Conservation (phyloP, 2,888 invertebrate genomes). For the Watsonalla cultraria region DNA sequence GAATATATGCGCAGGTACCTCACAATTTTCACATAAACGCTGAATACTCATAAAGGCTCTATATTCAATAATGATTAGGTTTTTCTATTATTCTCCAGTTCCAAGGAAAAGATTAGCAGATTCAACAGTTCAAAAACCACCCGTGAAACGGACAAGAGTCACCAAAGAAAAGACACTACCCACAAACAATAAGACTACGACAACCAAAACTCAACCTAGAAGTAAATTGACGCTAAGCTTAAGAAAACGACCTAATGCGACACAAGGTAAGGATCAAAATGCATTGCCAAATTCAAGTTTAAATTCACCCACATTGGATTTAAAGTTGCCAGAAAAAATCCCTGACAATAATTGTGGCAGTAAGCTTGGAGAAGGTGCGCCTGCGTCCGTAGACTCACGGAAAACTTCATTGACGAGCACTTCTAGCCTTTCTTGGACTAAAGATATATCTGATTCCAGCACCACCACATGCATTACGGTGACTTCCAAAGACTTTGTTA, state of each 20-base stretch:
- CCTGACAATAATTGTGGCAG: not conserved
- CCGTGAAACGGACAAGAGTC: conserved; percentile 7
- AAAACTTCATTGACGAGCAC: conserved; percentile 32
- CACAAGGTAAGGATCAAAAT: not conserved
- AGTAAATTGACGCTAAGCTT: not conserved
- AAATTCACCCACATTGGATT: not conserved
- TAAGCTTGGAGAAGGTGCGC: not conserved
- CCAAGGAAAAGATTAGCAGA: conserved; percentile 25
- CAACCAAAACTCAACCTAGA: not conserved
- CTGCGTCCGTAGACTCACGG: conserved; percentile 21
- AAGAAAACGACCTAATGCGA: not conserved
- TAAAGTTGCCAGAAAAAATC: not conserved
- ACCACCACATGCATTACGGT: conserved; percentile 45
- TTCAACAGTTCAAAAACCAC: conserved; percentile 11
- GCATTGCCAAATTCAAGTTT: not conserved
- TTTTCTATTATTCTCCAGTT: conserved; percentile 12
- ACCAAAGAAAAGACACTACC: not conserved
- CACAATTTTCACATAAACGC: too few relatives aligned
- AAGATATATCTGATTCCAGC: conserved; percentile 56
- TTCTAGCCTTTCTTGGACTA: conserved; percentile 55
- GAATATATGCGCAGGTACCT: too few relatives aligned
- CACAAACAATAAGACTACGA: not conserved
- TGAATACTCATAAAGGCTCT: too few relatives aligned
- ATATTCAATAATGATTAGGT: too few relatives aligned
- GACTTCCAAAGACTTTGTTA: conserved; percentile 39